Evolutionary conservation across 1,140 invertebrate species (phyloP).

Genomic region (Pseudomyrmex dendroicus): DNA sequence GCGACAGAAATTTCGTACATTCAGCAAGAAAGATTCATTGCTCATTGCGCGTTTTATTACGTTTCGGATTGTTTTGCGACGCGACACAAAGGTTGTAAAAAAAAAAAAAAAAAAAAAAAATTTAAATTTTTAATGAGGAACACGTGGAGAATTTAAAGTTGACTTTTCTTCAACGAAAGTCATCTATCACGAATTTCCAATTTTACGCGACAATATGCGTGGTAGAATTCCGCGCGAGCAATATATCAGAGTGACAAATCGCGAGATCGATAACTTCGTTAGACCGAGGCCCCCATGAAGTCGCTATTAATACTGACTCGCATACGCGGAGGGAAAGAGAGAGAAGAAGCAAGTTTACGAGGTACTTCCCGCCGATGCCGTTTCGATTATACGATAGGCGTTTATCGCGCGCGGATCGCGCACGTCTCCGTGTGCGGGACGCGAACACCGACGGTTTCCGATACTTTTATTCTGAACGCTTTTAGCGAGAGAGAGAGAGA

Average conservation of each 20-base stretch:
- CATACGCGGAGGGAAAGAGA: background rate
- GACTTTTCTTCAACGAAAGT: background rate
- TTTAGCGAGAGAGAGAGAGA: background rate
- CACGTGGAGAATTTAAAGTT: background rate
- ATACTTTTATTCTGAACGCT: constrained; percentile 24
- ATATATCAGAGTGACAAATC: constrained; percentile 22
- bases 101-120: constrained; percentile 23
- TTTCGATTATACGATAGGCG: constrained; percentile 38
- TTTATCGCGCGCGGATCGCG: constrained; percentile 29
- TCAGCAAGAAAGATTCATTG: constrained; percentile 11
- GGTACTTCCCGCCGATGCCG: background rate
- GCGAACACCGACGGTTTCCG: background rate
- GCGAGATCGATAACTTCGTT: constrained; percentile 24
- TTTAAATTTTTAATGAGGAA: background rate
- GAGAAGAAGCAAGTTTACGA: constrained; percentile 28
- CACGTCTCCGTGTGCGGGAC: background rate
- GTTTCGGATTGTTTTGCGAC: background rate
- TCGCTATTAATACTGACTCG: constrained; percentile 17
- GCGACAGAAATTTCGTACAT: background rate
- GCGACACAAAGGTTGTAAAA: background rate
- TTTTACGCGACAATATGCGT: constrained; percentile 11
- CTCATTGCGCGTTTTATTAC: constrained; percentile 32
- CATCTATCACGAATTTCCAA: background rate
- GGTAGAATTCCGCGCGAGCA: background rate
- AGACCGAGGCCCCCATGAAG: background rate